Conservation (phyloP, 2,888 invertebrate species). For the Copidosoma aretas region DNA sequence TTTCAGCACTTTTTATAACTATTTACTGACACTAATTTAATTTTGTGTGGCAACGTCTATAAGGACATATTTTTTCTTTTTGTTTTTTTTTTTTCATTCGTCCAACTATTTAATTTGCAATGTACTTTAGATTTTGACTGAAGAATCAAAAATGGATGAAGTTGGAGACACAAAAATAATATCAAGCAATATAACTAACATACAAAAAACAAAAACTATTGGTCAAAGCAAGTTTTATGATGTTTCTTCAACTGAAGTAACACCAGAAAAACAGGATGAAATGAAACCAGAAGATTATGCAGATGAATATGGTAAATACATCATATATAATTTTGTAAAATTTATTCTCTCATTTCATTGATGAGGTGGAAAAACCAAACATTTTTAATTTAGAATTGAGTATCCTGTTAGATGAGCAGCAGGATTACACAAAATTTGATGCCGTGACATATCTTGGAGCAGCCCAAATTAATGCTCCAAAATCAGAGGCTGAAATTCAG, state of each 20-base stretch:
- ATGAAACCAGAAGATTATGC: constrained; percentile 82
- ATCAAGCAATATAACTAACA: constrained; percentile 42
- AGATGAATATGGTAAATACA: constrained; percentile 69
- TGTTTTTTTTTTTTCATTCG: no score
- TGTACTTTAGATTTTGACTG: constrained; percentile 54
- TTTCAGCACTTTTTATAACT: neutral
- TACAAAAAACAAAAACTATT: constrained; percentile 61
- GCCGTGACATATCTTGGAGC: constrained; percentile 93
- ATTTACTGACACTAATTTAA: neutral
- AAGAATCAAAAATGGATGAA: constrained; percentile 59
- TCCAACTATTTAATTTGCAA: neutral
- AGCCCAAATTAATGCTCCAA: constrained; percentile 88
- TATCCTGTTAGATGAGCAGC: constrained; percentile 80
- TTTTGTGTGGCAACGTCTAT: neutral
- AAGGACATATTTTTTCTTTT: no score
- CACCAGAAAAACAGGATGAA: constrained; percentile 76
- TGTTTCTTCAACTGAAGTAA: constrained; percentile 54
- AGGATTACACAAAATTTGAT: constrained; percentile 90
- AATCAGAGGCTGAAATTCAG: constrained; percentile 91
- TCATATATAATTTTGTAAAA: constrained; percentile 2
- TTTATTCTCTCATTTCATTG: neutral
- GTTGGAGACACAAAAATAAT: constrained; percentile 52
- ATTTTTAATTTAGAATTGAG: constrained; percentile 46
- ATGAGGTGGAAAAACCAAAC: neutral
- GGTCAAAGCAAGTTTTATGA: constrained; percentile 66